Conservation (phyloP, 1,140 invertebrate genomes). For the Papilio polytes region DNA sequence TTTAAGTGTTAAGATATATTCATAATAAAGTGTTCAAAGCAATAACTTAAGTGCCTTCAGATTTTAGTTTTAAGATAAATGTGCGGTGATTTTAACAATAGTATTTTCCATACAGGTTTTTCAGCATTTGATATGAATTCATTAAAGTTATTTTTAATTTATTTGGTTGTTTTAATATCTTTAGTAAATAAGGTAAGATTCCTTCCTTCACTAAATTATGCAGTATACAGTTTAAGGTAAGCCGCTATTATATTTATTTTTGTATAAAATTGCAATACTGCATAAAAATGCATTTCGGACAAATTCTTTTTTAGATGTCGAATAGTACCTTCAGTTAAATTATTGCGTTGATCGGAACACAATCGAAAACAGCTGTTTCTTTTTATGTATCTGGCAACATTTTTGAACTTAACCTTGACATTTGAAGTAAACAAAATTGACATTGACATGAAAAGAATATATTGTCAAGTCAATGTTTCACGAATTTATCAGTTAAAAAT, state of each 20-base stretch:
- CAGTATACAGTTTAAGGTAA: too few relatives aligned
- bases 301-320: too few relatives aligned
- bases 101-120: conserved; percentile 25
- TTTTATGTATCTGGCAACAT: conserved; percentile 8
- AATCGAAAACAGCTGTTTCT: not conserved
- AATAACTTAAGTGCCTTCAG: conserved; percentile 33
- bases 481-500: not conserved
- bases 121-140: conserved; percentile 30
- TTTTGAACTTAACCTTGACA: not conserved
- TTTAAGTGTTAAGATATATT: not conserved
- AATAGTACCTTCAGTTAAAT: too few relatives aligned
- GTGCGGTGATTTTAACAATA: conserved; percentile 10
- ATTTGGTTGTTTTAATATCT: conserved; percentile 1
- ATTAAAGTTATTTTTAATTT: conserved; percentile 31
- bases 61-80: not conserved
- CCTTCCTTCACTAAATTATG: not conserved
- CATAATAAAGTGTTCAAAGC: conserved; percentile 12
- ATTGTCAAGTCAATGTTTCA: not conserved
- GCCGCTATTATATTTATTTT: too few relatives aligned
- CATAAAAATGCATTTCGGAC: too few relatives aligned
- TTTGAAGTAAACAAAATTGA: not conserved
- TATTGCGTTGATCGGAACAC: not conserved
- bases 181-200: not conserved
- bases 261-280: too few relatives aligned
- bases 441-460: not conserved